A percentile compares a stretch with the other conserved stretches of the same genome.
These are phyloP conservation scores for Chaetophractus vellerosus DNA, from an alignment of 2,797 vertebrate species.

Conservation along the genomic window DNA sequence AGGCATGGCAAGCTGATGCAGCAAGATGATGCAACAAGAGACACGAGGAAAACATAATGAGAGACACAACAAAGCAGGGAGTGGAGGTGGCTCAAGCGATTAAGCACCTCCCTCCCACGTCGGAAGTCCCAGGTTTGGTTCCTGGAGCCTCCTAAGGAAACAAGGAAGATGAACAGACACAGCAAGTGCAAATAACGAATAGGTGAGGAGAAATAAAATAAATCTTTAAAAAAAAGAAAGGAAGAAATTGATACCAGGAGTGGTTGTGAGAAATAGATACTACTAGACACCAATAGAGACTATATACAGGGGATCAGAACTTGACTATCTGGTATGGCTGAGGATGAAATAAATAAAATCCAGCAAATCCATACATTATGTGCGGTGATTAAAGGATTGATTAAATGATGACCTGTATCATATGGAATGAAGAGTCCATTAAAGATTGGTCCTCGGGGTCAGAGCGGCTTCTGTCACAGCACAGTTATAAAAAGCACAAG, in stretches of 20 bases:
- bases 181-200: too few relatives aligned
- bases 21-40: too few relatives aligned
- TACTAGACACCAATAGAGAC: neutral
- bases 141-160: too few relatives aligned
- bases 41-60: too few relatives aligned
- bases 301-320: neutral
- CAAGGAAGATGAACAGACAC: too few relatives aligned
- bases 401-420: neutral
- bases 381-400: neutral
- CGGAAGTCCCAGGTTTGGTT: too few relatives aligned
- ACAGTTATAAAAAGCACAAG: neutral
- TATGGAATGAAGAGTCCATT: neutral
- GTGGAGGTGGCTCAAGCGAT: too few relatives aligned
- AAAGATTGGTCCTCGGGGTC: neutral
- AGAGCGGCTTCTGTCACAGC: neutral
- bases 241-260: neutral
- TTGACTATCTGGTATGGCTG: neutral
- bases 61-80: too few relatives aligned
- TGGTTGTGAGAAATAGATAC: neutral
- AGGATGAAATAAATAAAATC: neutral
- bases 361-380: neutral
- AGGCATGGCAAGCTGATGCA: too few relatives aligned
- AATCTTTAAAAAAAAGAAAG: neutral
- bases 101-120: too few relatives aligned
- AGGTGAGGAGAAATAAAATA: too few relatives aligned